Evolutionary conservation across 2,113 vertebrate species (phyloP), one percentile per base, ranked within the genome.

Genomic region (Trochalopteron elliotii): DNA sequence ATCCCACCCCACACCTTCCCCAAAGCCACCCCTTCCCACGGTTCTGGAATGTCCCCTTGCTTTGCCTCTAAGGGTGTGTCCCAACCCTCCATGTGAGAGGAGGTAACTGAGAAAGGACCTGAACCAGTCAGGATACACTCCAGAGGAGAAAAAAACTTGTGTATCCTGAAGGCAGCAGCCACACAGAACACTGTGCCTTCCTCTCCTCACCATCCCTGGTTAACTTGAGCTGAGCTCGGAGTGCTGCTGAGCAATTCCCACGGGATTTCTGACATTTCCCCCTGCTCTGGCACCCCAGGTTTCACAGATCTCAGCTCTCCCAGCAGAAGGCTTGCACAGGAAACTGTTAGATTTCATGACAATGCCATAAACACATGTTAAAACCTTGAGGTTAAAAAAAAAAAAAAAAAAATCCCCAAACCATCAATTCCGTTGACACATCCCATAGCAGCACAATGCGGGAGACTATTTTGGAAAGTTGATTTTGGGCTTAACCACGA

Each of bases 361-460:
- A 65, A 16, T 44, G 25, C 15, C 45, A 4, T 25, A 57, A 90
- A 31, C 4, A 9, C 3, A 3, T 12, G n/a, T 35, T 25, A 53
- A 68, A 80, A 59, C 16, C 7, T 40, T 30, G 6, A 55, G 17
- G 6, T 72, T 64, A 39, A 39, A 39, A 39, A 39, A 39, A 11
- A 18, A 18, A 18, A 30, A 30, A 15, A 8, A 50, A 27, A 52
- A 28, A 52, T 9, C 50, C 10, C 11, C 24, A 27, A 85, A 69
- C 22, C 9, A 42, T 4, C 17, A 20, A 2, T 22, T 78, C 37
- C 39, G 8, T 33, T 57, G 47, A 45, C 4, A 7, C 12, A 39
- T 22, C 19, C 35, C 14, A 40, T 3, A 20, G 39, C 17, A 72
- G 15, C 35, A 7, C 19, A 81, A 8, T 7, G 2, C 0, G 2